phyloP scores from a whole-genome alignment of 2,797 vertebrate genomes.

The Alca torda region DNA sequence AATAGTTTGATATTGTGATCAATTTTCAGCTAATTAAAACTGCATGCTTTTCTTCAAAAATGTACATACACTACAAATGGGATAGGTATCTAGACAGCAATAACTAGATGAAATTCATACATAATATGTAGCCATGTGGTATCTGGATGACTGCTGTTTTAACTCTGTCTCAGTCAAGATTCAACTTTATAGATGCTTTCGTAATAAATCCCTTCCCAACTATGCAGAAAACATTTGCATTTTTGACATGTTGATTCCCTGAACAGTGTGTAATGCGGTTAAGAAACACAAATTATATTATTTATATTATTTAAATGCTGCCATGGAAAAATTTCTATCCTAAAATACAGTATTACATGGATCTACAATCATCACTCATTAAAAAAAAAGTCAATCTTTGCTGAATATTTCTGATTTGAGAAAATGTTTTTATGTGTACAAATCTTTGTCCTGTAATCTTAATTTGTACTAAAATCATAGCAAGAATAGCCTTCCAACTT shows the following conservation, averaged over 20 bases:
- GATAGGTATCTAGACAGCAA: neutral
- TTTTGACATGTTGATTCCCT: neutral
- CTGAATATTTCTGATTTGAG: neutral
- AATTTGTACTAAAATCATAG: neutral
- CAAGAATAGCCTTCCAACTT: neutral
- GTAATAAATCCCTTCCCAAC: neutral
- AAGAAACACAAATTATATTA: neutral
- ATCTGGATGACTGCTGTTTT: neutral
- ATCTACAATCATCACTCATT: neutral
- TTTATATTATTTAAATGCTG: neutral
- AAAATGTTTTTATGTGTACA: neutral
- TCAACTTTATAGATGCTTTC: neutral
- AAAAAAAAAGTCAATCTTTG: neutral
- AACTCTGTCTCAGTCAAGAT: neutral
- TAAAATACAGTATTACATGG: neutral
- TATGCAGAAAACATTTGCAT: neutral
- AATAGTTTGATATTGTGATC: neutral
- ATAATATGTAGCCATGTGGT: neutral
- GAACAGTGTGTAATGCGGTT: neutral
- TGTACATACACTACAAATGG: neutral
- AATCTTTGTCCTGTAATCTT: neutral
- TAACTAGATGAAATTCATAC: neutral
- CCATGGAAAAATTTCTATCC: neutral
- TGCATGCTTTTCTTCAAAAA: neutral
- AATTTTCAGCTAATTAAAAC: neutral